Percentiles rank a stretch among this genome's conserved stretches.
Conservation (phyloP, 64 coral and sea anemone genomes). For the Orbicella faveolata region DNA sequence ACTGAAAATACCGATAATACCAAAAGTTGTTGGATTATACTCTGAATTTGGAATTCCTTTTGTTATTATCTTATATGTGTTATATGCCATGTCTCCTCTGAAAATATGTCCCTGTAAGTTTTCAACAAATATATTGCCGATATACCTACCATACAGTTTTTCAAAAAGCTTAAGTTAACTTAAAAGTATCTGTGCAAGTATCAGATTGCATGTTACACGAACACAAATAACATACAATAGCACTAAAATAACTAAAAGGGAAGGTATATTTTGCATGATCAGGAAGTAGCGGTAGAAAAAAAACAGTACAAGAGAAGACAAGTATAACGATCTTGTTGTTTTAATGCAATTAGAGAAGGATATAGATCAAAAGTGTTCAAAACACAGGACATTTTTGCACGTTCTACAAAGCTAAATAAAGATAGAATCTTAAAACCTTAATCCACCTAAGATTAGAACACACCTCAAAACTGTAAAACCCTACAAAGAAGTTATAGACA, state of each 20-base stretch:
- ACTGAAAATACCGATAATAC: too few relatives aligned
- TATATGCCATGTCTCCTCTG: too few relatives aligned
- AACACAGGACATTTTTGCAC: not conserved
- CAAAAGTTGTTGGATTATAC: not conserved
- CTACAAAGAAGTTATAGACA: not conserved
- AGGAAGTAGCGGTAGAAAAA: not conserved
- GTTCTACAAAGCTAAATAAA: not conserved
- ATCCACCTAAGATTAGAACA: not conserved
- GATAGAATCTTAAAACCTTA: slow-evolving; percentile 1
- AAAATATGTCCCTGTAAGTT: too few relatives aligned
- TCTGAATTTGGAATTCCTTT: not conserved
- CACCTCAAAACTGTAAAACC: not conserved
- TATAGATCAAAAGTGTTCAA: not conserved
- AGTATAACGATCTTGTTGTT: not conserved
- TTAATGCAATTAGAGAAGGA: not conserved
- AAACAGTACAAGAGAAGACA: not conserved
- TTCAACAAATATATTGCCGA: too few relatives aligned
- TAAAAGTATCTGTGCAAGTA: too few relatives aligned
- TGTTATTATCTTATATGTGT: too few relatives aligned
- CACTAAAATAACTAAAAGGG: not conserved
- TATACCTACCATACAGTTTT: too few relatives aligned
- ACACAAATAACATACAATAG: too few relatives aligned
- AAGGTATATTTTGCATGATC: not conserved
- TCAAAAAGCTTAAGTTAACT: too few relatives aligned
- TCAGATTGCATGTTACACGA: too few relatives aligned